A percentile compares a stretch with the other conserved stretches of the same genome.
Conservation (phyloP, 2,797 vertebrate species). For the Eospalax fontanierii region DNA sequence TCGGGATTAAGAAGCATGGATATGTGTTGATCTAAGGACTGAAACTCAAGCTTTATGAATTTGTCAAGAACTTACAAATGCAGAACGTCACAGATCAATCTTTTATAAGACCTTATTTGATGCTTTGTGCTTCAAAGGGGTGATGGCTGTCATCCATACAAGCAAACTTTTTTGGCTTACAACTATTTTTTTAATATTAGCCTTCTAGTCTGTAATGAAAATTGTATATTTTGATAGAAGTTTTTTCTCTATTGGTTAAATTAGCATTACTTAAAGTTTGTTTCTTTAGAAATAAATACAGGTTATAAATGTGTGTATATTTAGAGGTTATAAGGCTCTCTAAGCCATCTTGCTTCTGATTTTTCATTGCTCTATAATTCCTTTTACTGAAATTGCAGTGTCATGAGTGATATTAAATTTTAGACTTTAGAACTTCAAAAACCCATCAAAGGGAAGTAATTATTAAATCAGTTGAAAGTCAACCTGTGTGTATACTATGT, state of each 20-base stretch:
- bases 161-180: constrained; percentile 91
- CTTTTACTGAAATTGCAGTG: constrained; percentile 87
- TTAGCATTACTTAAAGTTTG: constrained; percentile 90
- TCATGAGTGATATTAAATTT: constrained; percentile 88
- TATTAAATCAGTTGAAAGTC: constrained; percentile 88
- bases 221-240: constrained; percentile 94
- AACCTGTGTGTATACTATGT: constrained; percentile 88
- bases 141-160: constrained; percentile 88
- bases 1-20: constrained; percentile 87
- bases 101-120: constrained; percentile 90
- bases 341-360: constrained; percentile 90
- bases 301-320: constrained; percentile 87
- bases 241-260: constrained; percentile 92
- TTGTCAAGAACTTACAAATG: constrained; percentile 88
- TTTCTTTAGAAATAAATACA: constrained; percentile 89
- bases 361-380: constrained; percentile 90
- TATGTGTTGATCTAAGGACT: constrained; percentile 86
- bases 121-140: constrained; percentile 88
- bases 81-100: constrained; percentile 88
- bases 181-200: constrained; percentile 93
- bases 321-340: constrained; percentile 87
- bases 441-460: constrained; percentile 87
- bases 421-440: constrained; percentile 87
- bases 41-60: constrained; percentile 85
- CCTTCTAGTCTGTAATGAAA: constrained; percentile 92